These are phyloP conservation scores for Mechanitis mazaeus DNA, from an alignment of 2,888 invertebrate genomes.

Conservation along the genomic window DNA sequence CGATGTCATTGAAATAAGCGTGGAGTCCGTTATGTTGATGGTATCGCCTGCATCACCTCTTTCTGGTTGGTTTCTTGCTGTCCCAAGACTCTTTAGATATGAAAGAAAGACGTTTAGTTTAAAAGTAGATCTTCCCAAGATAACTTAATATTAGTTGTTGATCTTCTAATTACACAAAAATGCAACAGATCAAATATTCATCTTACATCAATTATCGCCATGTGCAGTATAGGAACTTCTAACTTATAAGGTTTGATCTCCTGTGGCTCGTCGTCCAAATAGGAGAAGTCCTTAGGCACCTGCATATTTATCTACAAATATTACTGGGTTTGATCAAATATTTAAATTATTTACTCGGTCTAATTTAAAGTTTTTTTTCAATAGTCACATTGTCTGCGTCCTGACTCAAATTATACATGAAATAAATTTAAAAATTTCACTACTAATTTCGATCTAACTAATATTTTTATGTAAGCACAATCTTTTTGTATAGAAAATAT, in stretches of 20 bases:
- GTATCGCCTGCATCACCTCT: slow-evolving; percentile 60
- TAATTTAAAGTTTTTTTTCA: too few relatives aligned
- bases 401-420: too few relatives aligned
- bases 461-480: too few relatives aligned
- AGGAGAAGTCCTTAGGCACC: slow-evolving; percentile 44
- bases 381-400: too few relatives aligned
- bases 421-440: too few relatives aligned
- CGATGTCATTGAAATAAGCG: slow-evolving; percentile 58
- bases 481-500: too few relatives aligned
- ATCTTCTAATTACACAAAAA: too few relatives aligned
- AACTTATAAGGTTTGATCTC: slow-evolving; percentile 50
- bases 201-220: slow-evolving; percentile 66
- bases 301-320: slow-evolving; percentile 39
- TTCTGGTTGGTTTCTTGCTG: slow-evolving; percentile 48
- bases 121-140: not conserved
- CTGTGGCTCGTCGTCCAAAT: slow-evolving; percentile 57
- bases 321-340: not conserved
- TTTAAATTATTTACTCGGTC: too few relatives aligned
- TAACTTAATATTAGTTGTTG: not conserved
- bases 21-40: slow-evolving; percentile 50
- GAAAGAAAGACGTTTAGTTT: slow-evolving; percentile 2
- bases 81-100: slow-evolving; percentile 47
- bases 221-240: slow-evolving; percentile 63
- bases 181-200: not conserved
- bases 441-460: too few relatives aligned